A percentile compares a stretch with the other conserved stretches of the same genome.
phyloP scores from a whole-genome alignment of 2,113 vertebrate species.

The Dicerorhinus sumatrensis region DNA sequence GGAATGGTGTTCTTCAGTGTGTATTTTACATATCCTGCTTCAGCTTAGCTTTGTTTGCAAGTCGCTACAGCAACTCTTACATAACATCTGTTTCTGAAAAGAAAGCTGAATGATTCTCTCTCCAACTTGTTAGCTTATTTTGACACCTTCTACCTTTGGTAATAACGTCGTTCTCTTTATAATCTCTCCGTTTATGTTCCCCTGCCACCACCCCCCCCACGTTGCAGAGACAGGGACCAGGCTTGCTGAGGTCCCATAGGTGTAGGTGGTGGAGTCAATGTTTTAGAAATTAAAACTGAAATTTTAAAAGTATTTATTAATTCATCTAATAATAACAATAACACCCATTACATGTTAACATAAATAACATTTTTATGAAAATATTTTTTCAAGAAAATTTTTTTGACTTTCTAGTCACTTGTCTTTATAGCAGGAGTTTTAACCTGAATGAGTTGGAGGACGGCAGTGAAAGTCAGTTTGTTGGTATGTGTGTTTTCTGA shows the following conservation, averaged over 20 bases:
- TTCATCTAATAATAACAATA: neutral
- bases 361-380: neutral
- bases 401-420: neutral
- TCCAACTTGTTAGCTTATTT: neutral
- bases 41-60: constrained; percentile 33
- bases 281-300: neutral
- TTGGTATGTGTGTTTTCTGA: neutral
- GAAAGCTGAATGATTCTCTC: neutral
- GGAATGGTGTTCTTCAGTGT: neutral
- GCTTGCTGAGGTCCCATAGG: neutral
- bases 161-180: neutral
- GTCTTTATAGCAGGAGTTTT: neutral
- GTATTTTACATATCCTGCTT: neutral
- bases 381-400: neutral
- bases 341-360: neutral
- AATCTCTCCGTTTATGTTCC: neutral
- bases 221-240: neutral
- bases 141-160: neutral
- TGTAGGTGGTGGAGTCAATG: too few relatives aligned
- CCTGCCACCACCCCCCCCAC: neutral
- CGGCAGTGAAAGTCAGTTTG: neutral
- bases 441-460: neutral
- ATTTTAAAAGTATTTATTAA: neutral
- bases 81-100: neutral
- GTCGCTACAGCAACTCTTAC: neutral